Conservation (phyloP, 1,140 invertebrate genomes). For the Stenopsyche tienmushanensis region DNA sequence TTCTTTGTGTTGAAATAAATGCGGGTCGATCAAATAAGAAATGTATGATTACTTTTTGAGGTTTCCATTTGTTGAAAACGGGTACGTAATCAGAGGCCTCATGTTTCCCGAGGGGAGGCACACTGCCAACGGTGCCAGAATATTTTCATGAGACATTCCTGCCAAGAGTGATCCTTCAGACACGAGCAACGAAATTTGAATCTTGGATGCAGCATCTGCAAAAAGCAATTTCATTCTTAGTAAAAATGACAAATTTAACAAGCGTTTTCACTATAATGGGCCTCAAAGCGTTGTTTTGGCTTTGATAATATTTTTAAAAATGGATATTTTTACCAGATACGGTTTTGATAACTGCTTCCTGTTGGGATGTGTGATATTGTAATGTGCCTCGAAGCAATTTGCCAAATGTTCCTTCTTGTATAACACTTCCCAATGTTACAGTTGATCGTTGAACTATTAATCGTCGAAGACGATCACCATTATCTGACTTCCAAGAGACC, state of each 20-base stretch:
- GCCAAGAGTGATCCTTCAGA: slow-evolving; percentile 83
- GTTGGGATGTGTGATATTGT: slow-evolving; percentile 65
- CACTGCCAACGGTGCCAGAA: slow-evolving; percentile 78
- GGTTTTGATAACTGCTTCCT: slow-evolving; percentile 83
- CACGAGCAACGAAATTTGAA: slow-evolving; percentile 78
- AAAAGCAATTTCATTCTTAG: too few species aligned
- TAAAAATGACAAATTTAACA: not conserved
- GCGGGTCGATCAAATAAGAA: too few species aligned
- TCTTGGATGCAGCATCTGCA: slow-evolving; percentile 77
- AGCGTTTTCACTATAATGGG: not conserved
- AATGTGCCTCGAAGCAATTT: slow-evolving; percentile 74
- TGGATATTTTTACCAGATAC: slow-evolving; percentile 64
- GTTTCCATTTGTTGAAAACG: slow-evolving; percentile 78
- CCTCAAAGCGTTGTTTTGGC: too few species aligned
- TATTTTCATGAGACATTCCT: slow-evolving; percentile 78
- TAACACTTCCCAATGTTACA: slow-evolving; percentile 62
- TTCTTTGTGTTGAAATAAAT: not conserved
- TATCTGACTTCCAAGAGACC: slow-evolving; percentile 49
- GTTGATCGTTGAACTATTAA: slow-evolving; percentile 66
- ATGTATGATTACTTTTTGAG: slow-evolving; percentile 66
- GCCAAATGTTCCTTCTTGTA: slow-evolving; percentile 82
- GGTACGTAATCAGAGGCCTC: slow-evolving; percentile 77
- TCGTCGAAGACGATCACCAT: slow-evolving; percentile 67
- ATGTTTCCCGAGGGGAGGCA: slow-evolving; percentile 52
- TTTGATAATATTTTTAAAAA: not conserved